phyloP scores from a whole-genome alignment of 2,888 invertebrate species.

The Asteroscopus sphinx region DNA sequence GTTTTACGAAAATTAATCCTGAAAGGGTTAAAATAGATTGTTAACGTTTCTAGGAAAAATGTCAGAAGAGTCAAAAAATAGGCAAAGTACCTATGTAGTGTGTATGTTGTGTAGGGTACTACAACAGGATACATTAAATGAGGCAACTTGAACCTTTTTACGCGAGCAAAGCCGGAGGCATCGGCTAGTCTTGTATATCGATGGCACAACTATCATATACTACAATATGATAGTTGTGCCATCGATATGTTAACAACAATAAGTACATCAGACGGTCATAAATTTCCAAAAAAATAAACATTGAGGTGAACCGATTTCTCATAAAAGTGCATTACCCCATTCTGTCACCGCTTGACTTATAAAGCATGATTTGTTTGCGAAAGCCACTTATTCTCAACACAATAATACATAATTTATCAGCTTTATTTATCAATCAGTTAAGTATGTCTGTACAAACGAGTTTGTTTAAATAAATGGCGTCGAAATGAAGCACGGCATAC shows the following conservation, averaged over 20 bases:
- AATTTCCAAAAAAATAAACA: conserved; percentile 8
- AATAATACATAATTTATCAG: conserved; percentile 32
- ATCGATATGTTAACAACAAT: neutral
- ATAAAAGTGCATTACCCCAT: conserved; percentile 25
- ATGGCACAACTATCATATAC: too few relatives aligned
- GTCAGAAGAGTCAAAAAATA: too few relatives aligned
- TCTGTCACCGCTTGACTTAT: conserved; percentile 26
- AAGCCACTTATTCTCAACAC: conserved; percentile 31
- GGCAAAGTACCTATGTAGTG: too few relatives aligned
- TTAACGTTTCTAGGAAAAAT: too few relatives aligned
- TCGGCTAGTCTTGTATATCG: too few relatives aligned
- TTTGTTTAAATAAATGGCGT: conserved; percentile 64
- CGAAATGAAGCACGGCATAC: conserved; percentile 58
- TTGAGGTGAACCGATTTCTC: conserved; percentile 31
- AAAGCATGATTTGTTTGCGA: conserved; percentile 30
- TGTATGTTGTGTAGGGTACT: too few relatives aligned
- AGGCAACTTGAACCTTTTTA: too few relatives aligned
- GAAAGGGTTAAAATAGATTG: too few relatives aligned
- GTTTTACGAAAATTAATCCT: too few relatives aligned
- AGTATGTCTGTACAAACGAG: conserved; percentile 21
- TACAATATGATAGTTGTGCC: too few relatives aligned
- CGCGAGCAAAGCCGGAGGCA: too few relatives aligned
- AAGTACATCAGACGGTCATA: neutral
- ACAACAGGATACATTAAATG: too few relatives aligned
- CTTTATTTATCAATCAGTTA: conserved; percentile 46